Percentiles rank a stretch among this genome's conserved stretches.
phyloP scores from a whole-genome alignment of 23 tunicate genomes.

The Diplosoma virens region DNA sequence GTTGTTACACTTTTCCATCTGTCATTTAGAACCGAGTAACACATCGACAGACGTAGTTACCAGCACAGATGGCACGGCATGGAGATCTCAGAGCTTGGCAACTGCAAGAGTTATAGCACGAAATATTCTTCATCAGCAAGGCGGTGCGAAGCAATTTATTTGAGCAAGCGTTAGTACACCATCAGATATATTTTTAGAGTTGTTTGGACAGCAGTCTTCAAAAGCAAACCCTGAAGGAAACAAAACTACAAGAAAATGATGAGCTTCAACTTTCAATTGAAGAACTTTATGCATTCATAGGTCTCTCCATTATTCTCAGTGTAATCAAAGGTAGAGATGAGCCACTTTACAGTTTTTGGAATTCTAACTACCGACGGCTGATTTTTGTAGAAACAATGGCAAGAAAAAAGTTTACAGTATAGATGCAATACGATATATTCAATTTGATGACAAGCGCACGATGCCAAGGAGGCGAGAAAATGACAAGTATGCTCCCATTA shows the following conservation, averaged over 20 bases:
- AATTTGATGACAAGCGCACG: slow-evolving; percentile 21
- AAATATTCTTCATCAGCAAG: slow-evolving; percentile 11
- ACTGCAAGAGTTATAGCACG: slow-evolving; percentile 12
- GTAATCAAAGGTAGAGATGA: slow-evolving; percentile 33
- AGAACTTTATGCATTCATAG: slow-evolving; percentile 20
- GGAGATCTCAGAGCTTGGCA: slow-evolving; percentile 19
- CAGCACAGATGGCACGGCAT: slow-evolving; percentile 18
- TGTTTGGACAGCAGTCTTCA: slow-evolving; percentile 23
- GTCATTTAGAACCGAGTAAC: slow-evolving; percentile 5
- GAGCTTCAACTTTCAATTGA: slow-evolving; percentile 15
- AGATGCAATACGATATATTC: not conserved
- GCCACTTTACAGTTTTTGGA: slow-evolving; percentile 27
- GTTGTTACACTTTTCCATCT: not conserved
- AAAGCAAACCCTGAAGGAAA: not conserved
- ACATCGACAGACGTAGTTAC: slow-evolving; percentile 2
- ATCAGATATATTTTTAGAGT: not conserved
- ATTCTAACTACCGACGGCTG: slow-evolving; percentile 2
- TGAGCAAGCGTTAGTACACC: slow-evolving; percentile 5
- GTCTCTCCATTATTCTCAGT: slow-evolving; percentile 28
- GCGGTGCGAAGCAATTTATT: slow-evolving; percentile 7
- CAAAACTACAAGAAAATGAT: slow-evolving; percentile 8
- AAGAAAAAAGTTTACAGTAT: slow-evolving; percentile 8
- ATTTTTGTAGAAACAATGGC: slow-evolving; percentile 20
- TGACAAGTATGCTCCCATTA: slow-evolving; percentile 15
- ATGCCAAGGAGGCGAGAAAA: not conserved